Evolutionary conservation across 2,113 vertebrate genomes (phyloP), one percentile per base, ranked within the genome.

Genomic region (Solenodon paradoxus): DNA sequence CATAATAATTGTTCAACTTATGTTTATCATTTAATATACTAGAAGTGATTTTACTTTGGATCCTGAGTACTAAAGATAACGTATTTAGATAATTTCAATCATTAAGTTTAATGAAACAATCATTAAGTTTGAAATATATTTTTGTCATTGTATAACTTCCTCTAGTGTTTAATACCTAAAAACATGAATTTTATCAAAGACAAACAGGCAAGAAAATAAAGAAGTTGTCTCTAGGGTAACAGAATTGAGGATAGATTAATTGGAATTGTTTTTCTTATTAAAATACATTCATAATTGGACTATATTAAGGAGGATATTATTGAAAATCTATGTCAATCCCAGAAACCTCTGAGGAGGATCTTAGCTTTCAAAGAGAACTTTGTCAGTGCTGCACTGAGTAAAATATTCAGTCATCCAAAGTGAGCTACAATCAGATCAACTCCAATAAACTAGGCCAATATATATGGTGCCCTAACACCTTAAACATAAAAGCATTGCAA

Each of bases 101-200:
- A n/a, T n/a, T n/a, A n/a, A n/a, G n/a, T 88, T 88, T 35, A 22
- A 16, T 55, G 30, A 78, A 28, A 78, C 32, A 61, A 55, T 38
- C 74, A n/a, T 16, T 66, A 40, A 55, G 4, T 77, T 77, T 74
- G 30, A 91, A 95, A 78, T 90, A 61, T 4, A 78, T 20, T 22
- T 7, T 61, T 59, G 71, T 12, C 40, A 9, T 71, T 92, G 28
- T 69, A 57, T 90, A 78, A 2, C 26, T 92, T n/a, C 40, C 38
- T 51, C 81, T 84, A n/a, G 80, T 90, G n/a, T 59, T 96, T 79
- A 57, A 91, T 17, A 93, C n/a, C 77, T 72, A 47, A 88, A 96
- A 89, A 49, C 9, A 69, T 11, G 80, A 94, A 81, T 66, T 78
- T 92, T 28, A 4, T 49, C 77, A 84, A 57, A 88, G 26, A 40